These are phyloP conservation scores for Drosophila watanabei DNA, from an alignment of 1,140 invertebrate species.

Conservation along the genomic window DNA sequence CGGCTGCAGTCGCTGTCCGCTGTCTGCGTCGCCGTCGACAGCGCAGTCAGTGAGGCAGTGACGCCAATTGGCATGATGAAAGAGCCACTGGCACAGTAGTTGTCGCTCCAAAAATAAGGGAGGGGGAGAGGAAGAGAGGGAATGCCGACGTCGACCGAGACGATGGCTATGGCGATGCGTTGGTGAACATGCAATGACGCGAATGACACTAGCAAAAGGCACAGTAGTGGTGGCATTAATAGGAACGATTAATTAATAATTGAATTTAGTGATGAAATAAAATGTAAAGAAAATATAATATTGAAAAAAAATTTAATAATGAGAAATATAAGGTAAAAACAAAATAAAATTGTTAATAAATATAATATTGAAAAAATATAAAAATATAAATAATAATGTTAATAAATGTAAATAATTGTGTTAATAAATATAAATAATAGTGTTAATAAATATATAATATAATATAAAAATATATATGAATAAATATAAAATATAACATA, in stretches of 20 bases:
- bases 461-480: too few relatives aligned
- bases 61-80: constrained; percentile 73
- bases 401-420: too few relatives aligned
- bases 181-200: constrained; percentile 67
- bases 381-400: too few relatives aligned
- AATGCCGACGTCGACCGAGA: constrained; percentile 14
- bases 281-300: neutral
- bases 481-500: too few relatives aligned
- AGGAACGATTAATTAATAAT: neutral
- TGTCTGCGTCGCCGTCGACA: constrained; percentile 19
- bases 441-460: too few relatives aligned
- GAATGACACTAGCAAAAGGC: constrained; percentile 52
- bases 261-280: neutral
- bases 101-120: neutral
- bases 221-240: constrained; percentile 18
- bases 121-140: neutral
- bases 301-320: neutral
- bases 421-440: too few relatives aligned
- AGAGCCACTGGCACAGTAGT: constrained; percentile 58
- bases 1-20: constrained; percentile 50
- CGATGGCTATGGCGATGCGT: constrained; percentile 37
- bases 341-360: too few relatives aligned
- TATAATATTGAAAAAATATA: too few relatives aligned
- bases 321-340: neutral
- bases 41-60: constrained; percentile 63